Conservation (phyloP, 1,140 invertebrate species). For the Neodiprion pinetum region DNA sequence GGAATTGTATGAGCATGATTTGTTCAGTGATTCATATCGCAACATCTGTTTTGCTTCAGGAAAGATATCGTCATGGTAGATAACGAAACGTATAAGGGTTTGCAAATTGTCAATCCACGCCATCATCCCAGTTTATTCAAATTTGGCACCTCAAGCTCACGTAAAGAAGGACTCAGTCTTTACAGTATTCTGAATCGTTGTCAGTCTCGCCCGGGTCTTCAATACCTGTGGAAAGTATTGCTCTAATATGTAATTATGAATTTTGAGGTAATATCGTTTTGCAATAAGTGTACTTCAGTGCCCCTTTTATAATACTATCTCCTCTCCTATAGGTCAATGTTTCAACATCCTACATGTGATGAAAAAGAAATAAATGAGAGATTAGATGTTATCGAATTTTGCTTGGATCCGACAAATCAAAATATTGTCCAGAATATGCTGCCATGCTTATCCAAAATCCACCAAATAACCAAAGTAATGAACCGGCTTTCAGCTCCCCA, state of each 20-base stretch:
- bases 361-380: conserved; percentile 63
- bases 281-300: no score
- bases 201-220: conserved; percentile 67
- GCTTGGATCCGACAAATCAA: conserved; percentile 63
- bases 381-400: conserved; percentile 69
- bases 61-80: conserved; percentile 76
- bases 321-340: conserved; percentile 56
- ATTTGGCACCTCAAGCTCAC: conserved; percentile 63
- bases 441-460: conserved; percentile 66
- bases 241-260: not conserved
- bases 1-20: not conserved
- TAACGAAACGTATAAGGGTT: conserved; percentile 72
- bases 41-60: conserved; percentile 52
- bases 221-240: conserved; percentile 60
- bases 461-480: conserved; percentile 58
- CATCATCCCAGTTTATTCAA: conserved; percentile 82
- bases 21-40: conserved; percentile 22
- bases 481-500: conserved; percentile 59
- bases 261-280: no score
- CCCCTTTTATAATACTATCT: no score
- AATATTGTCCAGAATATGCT: conserved; percentile 66
- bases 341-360: conserved; percentile 69
- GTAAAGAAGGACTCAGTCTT: conserved; percentile 75
- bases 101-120: conserved; percentile 78
- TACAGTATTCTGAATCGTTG: conserved; percentile 77